A percentile compares a stretch with the other conserved stretches of the same genome.
These are phyloP conservation scores for Plutomurus gul DNA, from an alignment of 1,140 invertebrate species.

Conservation along the genomic window DNA sequence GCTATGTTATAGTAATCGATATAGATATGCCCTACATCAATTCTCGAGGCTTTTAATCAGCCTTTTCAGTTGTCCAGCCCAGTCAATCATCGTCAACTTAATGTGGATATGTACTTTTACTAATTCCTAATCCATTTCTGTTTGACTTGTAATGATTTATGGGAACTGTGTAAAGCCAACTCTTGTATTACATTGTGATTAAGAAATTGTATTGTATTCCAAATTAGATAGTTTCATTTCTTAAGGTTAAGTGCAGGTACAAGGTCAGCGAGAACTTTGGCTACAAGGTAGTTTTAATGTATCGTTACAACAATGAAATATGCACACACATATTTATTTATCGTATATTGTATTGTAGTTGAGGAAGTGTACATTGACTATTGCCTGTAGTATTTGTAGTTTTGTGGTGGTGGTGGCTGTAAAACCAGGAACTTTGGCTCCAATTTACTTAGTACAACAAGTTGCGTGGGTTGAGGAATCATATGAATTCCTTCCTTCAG, in stretches of 20 bases:
- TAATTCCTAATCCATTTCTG: no score
- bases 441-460: conserved; percentile 11
- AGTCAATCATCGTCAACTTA: no score
- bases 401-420: not conserved
- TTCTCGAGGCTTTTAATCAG: no score
- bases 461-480: not conserved
- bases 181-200: not conserved
- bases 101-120: no score
- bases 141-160: no score
- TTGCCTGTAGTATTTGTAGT: not conserved
- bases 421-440: conserved; percentile 2
- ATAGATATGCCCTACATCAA: no score
- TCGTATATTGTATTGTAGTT: not conserved
- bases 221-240: conserved; percentile 7
- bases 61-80: no score
- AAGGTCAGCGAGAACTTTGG: not conserved
- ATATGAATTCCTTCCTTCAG: conserved; percentile 1
- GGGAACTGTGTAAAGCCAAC: not conserved
- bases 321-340: not conserved
- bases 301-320: not conserved
- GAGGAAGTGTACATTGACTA: not conserved
- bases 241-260: conserved; percentile 12
- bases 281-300: conserved; percentile 19
- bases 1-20: no score
- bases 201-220: not conserved